Evolutionary conservation across 1,140 invertebrate genomes (phyloP).

Genomic region (Sminthurides bifidus): DNA sequence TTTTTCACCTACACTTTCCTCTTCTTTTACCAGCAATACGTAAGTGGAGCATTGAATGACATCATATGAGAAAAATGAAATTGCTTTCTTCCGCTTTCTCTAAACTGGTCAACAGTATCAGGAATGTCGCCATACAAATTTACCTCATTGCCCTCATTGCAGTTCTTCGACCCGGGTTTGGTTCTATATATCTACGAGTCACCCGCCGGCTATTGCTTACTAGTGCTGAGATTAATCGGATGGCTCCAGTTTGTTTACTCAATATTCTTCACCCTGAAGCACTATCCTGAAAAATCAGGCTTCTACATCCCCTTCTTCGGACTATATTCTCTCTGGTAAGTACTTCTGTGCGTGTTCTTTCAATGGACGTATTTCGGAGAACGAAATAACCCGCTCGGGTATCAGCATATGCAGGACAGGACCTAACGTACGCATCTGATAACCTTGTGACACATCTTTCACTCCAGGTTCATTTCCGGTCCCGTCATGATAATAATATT

Average conservation of each 20-base stretch:
- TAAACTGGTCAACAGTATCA: neutral
- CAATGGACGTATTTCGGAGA: too few species aligned
- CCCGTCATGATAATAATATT: conserved; percentile 68
- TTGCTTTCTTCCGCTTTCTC: neutral
- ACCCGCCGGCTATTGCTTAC: conserved; percentile 68
- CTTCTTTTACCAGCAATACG: conserved; percentile 64
- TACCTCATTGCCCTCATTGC: conserved; percentile 24
- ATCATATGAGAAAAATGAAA: neutral
- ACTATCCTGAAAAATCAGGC: conserved; percentile 61
- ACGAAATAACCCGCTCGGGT: too few species aligned
- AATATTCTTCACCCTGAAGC: conserved; percentile 66
- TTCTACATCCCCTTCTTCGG: conserved; percentile 64
- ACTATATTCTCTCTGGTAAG: conserved; percentile 64
- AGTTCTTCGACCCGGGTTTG: conserved; percentile 77
- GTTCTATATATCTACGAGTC: conserved; percentile 83
- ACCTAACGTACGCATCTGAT: neutral
- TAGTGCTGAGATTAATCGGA: conserved; percentile 59
- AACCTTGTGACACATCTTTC: neutral
- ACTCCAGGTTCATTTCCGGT: conserved; percentile 55
- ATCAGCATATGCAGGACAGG: too few species aligned
- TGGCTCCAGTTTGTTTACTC: conserved; percentile 76
- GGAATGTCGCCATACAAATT: conserved; percentile 5
- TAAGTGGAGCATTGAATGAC: conserved; percentile 34
- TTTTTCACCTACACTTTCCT: conserved; percentile 54
- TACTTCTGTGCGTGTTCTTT: neutral